phyloP scores from a whole-genome alignment of 2,113 vertebrate species.

The Columbina picui region DNA sequence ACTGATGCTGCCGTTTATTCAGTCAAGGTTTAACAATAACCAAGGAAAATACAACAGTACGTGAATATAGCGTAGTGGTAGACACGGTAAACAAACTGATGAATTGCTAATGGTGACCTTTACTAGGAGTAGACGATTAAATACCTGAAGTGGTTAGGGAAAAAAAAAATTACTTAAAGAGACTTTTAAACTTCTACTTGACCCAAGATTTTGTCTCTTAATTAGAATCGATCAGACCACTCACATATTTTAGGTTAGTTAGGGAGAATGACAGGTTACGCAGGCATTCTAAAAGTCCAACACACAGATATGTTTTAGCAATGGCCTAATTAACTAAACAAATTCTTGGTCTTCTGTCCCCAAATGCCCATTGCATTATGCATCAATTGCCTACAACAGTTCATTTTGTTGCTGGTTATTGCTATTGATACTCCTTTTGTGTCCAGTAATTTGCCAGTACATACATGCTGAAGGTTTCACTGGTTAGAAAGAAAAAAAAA shows the following conservation, averaged over 20 bases:
- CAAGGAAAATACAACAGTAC: not conserved
- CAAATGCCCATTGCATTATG: not conserved
- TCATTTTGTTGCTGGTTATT: not conserved
- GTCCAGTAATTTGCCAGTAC: not conserved
- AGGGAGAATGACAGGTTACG: not conserved
- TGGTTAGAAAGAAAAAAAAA: not conserved
- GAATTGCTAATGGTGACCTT: not conserved
- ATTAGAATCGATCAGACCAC: not conserved
- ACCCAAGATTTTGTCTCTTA: not conserved
- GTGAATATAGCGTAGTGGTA: not conserved
- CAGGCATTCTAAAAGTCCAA: not conserved
- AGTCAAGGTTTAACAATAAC: not conserved
- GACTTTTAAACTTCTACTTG: not conserved
- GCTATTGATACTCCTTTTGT: not conserved
- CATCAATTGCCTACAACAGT: not conserved
- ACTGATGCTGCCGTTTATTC: not conserved
- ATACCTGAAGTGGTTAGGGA: not conserved
- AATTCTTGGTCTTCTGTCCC: not conserved
- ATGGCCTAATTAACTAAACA: not conserved
- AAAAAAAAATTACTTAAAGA: not conserved
- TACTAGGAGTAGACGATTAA: not conserved
- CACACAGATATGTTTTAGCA: not conserved
- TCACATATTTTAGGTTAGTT: not conserved
- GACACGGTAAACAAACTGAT: not conserved
- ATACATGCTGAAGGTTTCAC: rapidly evolving